These are phyloP conservation scores for Spea hammondii DNA, from an alignment of 2,797 vertebrate species.

Conservation along the genomic window DNA sequence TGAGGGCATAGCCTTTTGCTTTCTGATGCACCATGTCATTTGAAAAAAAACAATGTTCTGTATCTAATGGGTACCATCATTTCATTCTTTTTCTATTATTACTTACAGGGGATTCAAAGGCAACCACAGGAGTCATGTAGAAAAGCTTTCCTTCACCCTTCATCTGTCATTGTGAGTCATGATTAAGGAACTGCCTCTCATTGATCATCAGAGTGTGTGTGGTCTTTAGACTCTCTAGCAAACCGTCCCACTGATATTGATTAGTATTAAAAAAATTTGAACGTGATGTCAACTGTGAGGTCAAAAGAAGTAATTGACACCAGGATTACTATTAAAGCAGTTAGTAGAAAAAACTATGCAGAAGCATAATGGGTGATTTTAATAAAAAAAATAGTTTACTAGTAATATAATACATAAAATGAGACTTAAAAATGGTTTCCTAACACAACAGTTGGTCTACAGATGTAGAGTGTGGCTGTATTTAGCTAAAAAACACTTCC, in stretches of 20 bases:
- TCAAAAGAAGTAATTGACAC: background rate
- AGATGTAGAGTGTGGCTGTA: background rate
- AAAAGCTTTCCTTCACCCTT: conserved; percentile 35
- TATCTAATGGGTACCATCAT: conserved; percentile 46
- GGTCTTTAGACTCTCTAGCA: conserved; percentile 14
- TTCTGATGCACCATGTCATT: conserved; percentile 37
- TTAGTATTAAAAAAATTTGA: background rate
- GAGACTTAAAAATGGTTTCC: background rate
- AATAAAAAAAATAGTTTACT: background rate
- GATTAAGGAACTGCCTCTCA: conserved; percentile 27
- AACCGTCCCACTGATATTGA: conserved; percentile 6
- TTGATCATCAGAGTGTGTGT: conserved; percentile 40
- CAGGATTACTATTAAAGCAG: background rate
- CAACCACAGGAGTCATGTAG: conserved; percentile 37
- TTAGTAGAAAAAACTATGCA: background rate
- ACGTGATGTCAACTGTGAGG: background rate
- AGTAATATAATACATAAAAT: background rate
- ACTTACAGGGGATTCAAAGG: conserved; percentile 35
- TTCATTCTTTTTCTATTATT: conserved; percentile 41
- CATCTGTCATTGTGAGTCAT: conserved; percentile 42
- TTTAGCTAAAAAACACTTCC: background rate
- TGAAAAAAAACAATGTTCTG: conserved; percentile 40
- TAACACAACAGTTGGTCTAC: background rate
- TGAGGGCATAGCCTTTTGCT: conserved; percentile 33
- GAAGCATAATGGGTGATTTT: background rate